Evolutionary conservation across 2,113 vertebrate genomes (phyloP).

Genomic region (Pitta sordida): DNA sequence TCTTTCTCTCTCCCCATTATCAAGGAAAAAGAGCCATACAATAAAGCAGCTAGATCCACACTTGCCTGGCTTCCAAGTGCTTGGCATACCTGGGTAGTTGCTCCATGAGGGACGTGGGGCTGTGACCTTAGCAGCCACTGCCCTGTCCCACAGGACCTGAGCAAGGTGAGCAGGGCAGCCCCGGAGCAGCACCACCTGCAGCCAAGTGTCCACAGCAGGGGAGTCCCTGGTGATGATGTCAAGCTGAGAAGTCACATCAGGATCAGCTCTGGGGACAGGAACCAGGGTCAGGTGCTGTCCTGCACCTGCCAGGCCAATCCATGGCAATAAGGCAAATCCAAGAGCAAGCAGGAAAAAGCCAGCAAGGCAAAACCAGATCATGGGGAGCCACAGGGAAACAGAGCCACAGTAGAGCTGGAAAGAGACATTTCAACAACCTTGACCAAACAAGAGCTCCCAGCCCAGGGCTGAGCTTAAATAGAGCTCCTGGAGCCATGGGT

Average conservation of each 20-base stretch:
- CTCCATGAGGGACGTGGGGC: neutral
- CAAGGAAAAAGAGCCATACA: neutral
- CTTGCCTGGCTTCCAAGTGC: neutral
- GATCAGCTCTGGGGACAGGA: neutral
- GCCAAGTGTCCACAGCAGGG: neutral
- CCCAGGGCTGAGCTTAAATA: neutral
- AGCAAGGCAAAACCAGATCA: neutral
- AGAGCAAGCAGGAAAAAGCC: neutral
- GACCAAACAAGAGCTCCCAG: fast-evolving
- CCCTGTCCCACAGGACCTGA: neutral
- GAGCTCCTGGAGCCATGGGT: neutral
- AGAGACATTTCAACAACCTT: fast-evolving
- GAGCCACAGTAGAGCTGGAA: fast-evolving
- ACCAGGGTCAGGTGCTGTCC: fast-evolving
- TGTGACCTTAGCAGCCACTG: neutral
- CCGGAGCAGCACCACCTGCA: neutral
- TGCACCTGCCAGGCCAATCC: neutral
- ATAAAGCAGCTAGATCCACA: neutral
- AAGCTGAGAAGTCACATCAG: neutral
- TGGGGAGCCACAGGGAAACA: neutral
- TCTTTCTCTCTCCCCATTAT: neutral
- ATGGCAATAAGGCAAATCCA: neutral
- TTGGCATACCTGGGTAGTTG: neutral
- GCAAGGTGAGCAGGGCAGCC: neutral
- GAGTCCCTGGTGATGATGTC: no score